Evolutionary conservation across 2,888 invertebrate species (phyloP).

Genomic region (Hyalella azteca): DNA sequence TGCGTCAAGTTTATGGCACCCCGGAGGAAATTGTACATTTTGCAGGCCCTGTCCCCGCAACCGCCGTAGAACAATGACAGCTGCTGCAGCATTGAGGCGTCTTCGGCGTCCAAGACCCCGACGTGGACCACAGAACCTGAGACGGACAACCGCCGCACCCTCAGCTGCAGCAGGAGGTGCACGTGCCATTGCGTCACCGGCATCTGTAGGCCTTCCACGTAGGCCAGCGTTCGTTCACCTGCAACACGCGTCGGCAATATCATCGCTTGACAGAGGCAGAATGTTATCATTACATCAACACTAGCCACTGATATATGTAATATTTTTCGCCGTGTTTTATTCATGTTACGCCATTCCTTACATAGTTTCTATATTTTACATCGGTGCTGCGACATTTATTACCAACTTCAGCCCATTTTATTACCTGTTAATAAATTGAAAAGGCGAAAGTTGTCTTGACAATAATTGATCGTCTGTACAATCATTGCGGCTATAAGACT

Average conservation of each 20-base stretch:
- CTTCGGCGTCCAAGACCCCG: constrained; percentile 47
- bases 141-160: constrained; percentile 47
- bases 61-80: constrained; percentile 54
- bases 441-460: not conserved
- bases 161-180: constrained; percentile 48
- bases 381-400: not conserved
- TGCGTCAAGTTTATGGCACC: constrained; percentile 48
- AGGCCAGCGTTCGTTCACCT: constrained; percentile 48
- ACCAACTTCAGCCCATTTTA: not conserved
- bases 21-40: constrained; percentile 48
- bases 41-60: constrained; percentile 49
- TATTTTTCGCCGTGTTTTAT: not conserved
- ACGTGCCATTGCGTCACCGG: constrained; percentile 51
- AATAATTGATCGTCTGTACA: not conserved
- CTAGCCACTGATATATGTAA: not conserved
- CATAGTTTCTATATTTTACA: not conserved
- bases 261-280: not conserved
- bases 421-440: not conserved
- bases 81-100: constrained; percentile 42
- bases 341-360: not conserved
- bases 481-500: not conserved
- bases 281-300: not conserved
- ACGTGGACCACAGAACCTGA: constrained; percentile 55
- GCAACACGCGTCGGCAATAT: not conserved
- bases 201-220: constrained; percentile 45